Percentiles rank a stretch among this genome's conserved stretches.
Evolutionary conservation across 2,797 vertebrate species (phyloP).

Genomic region (Premnoplex brunnescens): DNA sequence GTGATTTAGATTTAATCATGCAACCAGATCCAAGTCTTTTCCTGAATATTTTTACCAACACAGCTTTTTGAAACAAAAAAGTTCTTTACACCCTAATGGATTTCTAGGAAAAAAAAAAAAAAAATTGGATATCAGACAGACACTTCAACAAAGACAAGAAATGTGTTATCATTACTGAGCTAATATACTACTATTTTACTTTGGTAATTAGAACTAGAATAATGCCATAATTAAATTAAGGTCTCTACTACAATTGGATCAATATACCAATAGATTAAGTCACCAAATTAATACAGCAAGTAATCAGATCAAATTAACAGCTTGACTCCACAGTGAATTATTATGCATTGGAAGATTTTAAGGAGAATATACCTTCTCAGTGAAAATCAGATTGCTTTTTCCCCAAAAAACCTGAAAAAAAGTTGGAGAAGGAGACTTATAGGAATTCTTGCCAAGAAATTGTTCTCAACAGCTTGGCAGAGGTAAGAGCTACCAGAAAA

Average conservation of each 20-base stretch:
- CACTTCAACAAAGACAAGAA: not conserved
- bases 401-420: not conserved
- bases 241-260: not conserved
- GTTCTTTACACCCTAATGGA: rapidly evolving
- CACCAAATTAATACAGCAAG: not conserved
- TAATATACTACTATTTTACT: not conserved
- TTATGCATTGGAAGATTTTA: not conserved
- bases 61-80: not conserved
- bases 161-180: not conserved
- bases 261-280: not conserved
- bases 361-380: not conserved
- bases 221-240: slow-evolving; percentile 25
- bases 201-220: slow-evolving; percentile 1
- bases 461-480: not conserved
- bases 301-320: not conserved
- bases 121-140: not conserved
- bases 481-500: not conserved
- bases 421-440: not conserved
- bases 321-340: not conserved
- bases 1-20: not conserved
- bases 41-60: not conserved
- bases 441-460: not conserved
- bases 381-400: not conserved
- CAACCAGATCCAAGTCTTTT: not conserved
- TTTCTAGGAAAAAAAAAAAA: not conserved